Evolutionary conservation across 2,113 vertebrate species (phyloP).

Genomic region (Boleophthalmus pectinirostris): DNA sequence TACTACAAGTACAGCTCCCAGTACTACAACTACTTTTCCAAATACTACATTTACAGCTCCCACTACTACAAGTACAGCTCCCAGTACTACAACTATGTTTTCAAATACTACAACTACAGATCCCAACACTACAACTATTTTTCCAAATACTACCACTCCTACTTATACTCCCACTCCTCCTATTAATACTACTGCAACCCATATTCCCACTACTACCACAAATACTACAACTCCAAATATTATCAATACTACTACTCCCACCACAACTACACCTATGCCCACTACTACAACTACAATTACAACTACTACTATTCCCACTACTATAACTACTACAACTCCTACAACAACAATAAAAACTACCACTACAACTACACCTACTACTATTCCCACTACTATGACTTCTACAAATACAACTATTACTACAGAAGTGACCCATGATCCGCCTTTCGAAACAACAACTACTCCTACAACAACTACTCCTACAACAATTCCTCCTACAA

Average conservation of each 20-base stretch:
- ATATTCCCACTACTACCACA: not conserved
- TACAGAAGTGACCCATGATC: not conserved
- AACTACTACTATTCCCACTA: not conserved
- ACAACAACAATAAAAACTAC: not conserved
- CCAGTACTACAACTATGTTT: not conserved
- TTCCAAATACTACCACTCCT: not conserved
- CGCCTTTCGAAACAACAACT: not conserved
- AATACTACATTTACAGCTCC: not conserved
- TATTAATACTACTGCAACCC: not conserved
- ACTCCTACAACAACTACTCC: too few species aligned
- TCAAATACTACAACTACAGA: not conserved
- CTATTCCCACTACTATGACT: not conserved
- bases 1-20: not conserved
- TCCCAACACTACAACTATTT: not conserved
- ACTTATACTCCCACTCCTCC: not conserved
- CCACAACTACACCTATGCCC: not conserved
- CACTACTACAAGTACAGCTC: not conserved
- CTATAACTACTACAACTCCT: not conserved
- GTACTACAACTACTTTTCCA: not conserved
- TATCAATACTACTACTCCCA: not conserved
- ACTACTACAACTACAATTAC: not conserved
- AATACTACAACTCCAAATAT: not conserved
- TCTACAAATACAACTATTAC: not conserved
- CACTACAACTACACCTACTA: not conserved
- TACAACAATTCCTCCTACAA: not conserved